A percentile compares a stretch with the other conserved stretches of the same genome.
Conservation (phyloP, 2,888 invertebrate genomes). For the Eilema sororculum region DNA sequence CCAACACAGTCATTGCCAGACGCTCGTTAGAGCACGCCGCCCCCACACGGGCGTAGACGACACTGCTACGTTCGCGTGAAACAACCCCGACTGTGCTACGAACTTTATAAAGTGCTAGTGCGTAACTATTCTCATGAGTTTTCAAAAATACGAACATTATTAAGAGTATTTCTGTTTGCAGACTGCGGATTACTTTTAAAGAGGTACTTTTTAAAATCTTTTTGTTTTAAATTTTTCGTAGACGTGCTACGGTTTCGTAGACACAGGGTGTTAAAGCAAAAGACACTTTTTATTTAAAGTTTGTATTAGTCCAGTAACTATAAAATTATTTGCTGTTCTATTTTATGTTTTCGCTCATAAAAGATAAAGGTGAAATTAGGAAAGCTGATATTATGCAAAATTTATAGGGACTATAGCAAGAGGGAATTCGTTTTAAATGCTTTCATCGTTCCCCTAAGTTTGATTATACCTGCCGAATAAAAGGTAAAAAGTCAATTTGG, state of each 20-base stretch:
- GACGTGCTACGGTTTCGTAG: slow-evolving; percentile 64
- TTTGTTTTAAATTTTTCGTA: slow-evolving; percentile 48
- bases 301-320: slow-evolving; percentile 29
- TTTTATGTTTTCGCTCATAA: slow-evolving; percentile 36
- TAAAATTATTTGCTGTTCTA: slow-evolving; percentile 23
- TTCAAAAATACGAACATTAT: slow-evolving; percentile 51
- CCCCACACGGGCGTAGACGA: slow-evolving; percentile 73
- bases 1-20: slow-evolving; percentile 78
- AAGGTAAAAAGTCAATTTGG: slow-evolving; percentile 86
- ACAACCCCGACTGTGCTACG: slow-evolving; percentile 74
- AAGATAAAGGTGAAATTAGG: slow-evolving; percentile 57
- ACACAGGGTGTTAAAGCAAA: slow-evolving; percentile 27
- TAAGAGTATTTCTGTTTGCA: slow-evolving; percentile 46
- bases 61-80: slow-evolving; percentile 67
- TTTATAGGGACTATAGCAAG: slow-evolving; percentile 58
- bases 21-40: slow-evolving; percentile 83
- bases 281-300: slow-evolving; percentile 28
- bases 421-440: slow-evolving; percentile 72
- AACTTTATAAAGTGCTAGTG: slow-evolving; percentile 79
- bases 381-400: slow-evolving; percentile 53
- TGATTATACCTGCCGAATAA: slow-evolving; percentile 84
- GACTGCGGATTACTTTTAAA: slow-evolving; percentile 57
- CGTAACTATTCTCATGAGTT: slow-evolving; percentile 63
- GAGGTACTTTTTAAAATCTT: slow-evolving; percentile 56
- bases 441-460: slow-evolving; percentile 82